Base-by-base conservation (phyloP, 2,888 invertebrate species). In the Lordiphosa andalusiaca region DNA sequence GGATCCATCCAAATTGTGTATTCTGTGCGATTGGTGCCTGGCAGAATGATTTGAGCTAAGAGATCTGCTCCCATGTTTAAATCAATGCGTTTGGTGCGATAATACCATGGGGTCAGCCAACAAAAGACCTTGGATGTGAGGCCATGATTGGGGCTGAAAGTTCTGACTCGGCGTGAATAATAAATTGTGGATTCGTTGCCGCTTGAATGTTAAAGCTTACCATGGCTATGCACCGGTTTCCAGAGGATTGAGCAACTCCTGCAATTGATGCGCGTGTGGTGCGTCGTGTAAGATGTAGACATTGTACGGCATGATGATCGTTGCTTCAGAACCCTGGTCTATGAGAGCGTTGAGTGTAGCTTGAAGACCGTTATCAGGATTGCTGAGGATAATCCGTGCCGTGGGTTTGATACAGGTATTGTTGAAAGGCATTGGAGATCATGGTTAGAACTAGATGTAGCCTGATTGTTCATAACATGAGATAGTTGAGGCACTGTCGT, bases 1-100 rank as follows among this genome's bases (percentile, higher is more conserved):
- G 30, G 10, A 30, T 30, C 30, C 30, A 30, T 30, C 30, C 30
- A 30, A 30, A 30, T 10, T 30, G 30, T 3, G 30, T 35, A 16
- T 47, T 47, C 9, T 47, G 46, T 6, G 19, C 35, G 16, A 46
- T 19, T 6, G n/a, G 36, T 47, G 3, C 21, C 44, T 13, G 44
- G 44, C 30, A 44, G 4, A 47, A n/a, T 30, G 30, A 30, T 30
- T 30, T 30, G 30, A 9, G 30, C 30, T 3, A 30, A 7, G 10
- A 30, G 30, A 30, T 30, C 30, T 30, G 9, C 30, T 30, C 30
- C 30, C 9, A 30, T 10, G 4, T 10, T 30, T 10, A 10, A 4
- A 30, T 30, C 9, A 30, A 10, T 30, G 30, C 30, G 30, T 30
- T 30, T 30, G 10, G 10, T 3, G 30, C 30, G 4, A 10, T 30